Evolutionary conservation across 2,797 vertebrate genomes (phyloP).

Genomic region (Microhierax caerulescens): DNA sequence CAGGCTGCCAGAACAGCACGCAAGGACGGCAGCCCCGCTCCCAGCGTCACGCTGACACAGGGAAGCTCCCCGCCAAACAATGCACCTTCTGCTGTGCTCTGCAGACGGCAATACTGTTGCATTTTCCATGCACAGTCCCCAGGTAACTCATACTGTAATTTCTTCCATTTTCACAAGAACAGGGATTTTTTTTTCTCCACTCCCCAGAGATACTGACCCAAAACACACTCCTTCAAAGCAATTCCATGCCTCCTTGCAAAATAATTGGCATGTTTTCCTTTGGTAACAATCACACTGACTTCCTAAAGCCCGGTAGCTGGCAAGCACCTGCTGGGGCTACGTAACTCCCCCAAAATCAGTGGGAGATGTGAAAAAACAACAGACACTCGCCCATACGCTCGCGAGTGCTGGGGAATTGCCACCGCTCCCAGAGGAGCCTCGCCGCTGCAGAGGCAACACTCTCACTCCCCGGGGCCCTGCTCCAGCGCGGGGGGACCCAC

Average conservation of each 20-base stretch:
- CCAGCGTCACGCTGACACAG: fast-evolving
- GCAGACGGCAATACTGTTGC: not conserved
- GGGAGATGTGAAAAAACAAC: not conserved
- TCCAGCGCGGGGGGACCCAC: not conserved
- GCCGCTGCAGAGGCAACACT: not conserved
- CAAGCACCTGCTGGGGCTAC: not conserved
- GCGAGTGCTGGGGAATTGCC: not conserved
- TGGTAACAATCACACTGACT: not conserved
- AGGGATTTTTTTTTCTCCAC: not conserved
- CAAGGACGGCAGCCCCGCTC: not conserved
- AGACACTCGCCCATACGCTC: not conserved
- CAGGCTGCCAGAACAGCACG: not conserved
- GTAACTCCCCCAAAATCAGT: not conserved
- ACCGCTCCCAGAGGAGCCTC: not conserved
- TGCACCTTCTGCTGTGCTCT: not conserved
- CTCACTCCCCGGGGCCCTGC: not conserved
- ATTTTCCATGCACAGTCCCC: not conserved
- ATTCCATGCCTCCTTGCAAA: not conserved
- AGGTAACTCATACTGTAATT: not conserved
- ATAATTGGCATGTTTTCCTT: not conserved
- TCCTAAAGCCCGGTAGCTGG: not conserved
- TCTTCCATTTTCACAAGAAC: not conserved
- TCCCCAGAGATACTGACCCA: not conserved
- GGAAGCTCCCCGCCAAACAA: not conserved
- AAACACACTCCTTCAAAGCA: not conserved